These are phyloP conservation scores for Drosophila rufa DNA, from an alignment of 1,140 invertebrate species.

Conservation along the genomic window DNA sequence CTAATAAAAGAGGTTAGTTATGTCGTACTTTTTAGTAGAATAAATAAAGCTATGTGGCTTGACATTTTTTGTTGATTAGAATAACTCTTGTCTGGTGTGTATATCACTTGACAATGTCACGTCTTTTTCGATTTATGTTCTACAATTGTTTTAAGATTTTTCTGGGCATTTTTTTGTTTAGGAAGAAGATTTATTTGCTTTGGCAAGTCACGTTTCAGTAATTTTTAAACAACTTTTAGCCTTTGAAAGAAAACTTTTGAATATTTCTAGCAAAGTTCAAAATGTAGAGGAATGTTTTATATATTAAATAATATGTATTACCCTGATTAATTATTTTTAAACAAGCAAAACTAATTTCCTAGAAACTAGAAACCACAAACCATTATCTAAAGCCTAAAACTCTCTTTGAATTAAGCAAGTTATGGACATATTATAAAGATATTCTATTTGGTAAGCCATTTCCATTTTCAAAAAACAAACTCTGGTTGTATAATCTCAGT, in stretches of 20 bases:
- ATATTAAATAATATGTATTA: too few species aligned
- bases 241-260: too few species aligned
- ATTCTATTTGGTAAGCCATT: background rate
- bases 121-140: background rate
- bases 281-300: background rate
- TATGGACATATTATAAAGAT: background rate
- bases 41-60: conserved; percentile 3
- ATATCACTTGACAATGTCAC: conserved; percentile 1
- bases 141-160: background rate
- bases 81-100: background rate
- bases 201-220: background rate
- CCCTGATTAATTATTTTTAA: too few species aligned
- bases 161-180: background rate
- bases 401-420: background rate
- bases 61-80: background rate
- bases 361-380: background rate
- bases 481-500: conserved; percentile 14
- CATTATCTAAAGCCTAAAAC: background rate
- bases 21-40: background rate
- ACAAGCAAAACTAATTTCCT: too few species aligned
- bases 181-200: background rate
- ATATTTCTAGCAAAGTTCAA: background rate
- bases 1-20: conserved; percentile 1
- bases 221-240: too few species aligned
- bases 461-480: background rate